A percentile compares a stretch with the other conserved stretches of the same genome.
Evolutionary conservation across 2,888 invertebrate genomes (phyloP).

Genomic region (Leucophenga maculata): DNA sequence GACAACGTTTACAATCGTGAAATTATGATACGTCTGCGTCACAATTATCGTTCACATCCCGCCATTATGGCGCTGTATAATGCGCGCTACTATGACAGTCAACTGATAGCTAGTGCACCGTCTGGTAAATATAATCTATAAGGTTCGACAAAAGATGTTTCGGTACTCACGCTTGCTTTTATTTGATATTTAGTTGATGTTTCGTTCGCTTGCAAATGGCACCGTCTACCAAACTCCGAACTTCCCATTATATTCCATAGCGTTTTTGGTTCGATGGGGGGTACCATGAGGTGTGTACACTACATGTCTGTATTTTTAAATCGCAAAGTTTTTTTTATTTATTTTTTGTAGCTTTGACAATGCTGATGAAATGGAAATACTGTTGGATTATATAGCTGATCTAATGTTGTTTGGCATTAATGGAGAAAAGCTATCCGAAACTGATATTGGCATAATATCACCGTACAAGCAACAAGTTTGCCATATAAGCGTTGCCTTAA

Average conservation of each 20-base stretch:
- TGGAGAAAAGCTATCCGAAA: conserved; percentile 71
- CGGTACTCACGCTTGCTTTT: not conserved
- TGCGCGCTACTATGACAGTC: conserved; percentile 80
- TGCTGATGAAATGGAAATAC: conserved; percentile 75
- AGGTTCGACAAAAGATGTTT: too few species aligned
- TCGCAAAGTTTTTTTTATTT: not conserved
- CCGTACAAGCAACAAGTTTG: conserved; percentile 74
- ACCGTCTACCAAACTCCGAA: conserved; percentile 70
- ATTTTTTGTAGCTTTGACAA: conserved; percentile 75
- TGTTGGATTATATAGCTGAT: conserved; percentile 75
- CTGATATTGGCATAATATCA: conserved; percentile 77
- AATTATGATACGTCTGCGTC: conserved; percentile 81
- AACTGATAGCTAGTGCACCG: conserved; percentile 74
- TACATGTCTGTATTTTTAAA: not conserved
- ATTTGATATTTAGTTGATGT: conserved; percentile 48
- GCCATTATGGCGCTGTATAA: conserved; percentile 80
- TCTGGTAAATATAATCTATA: conserved; percentile 36
- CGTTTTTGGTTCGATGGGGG: conserved; percentile 72
- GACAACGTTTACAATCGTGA: conserved; percentile 73
- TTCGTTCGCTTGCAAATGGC: conserved; percentile 63
- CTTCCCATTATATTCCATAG: conserved; percentile 77
- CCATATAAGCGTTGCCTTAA: conserved; percentile 67
- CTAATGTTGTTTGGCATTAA: conserved; percentile 73
- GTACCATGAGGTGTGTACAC: conserved; percentile 50
- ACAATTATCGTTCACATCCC: conserved; percentile 83